Base-by-base conservation (phyloP, 2,797 vertebrate genomes). In the Amblyopsis hoosieri region DNA sequence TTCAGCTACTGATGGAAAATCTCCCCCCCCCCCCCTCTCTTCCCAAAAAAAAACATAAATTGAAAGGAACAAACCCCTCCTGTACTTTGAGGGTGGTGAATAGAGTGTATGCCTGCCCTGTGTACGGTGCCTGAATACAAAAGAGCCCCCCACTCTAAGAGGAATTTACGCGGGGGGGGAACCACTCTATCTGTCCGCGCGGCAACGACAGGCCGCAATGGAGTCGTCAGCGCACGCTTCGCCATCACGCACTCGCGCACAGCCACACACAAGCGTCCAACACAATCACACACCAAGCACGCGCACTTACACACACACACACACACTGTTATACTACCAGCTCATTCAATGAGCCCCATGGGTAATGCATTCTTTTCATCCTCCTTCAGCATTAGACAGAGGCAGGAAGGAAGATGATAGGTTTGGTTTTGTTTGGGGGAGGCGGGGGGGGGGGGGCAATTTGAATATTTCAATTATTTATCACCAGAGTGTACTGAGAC, bases 391-490 rank as follows among this genome's bases (percentile, higher is more conserved):
- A 58, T 55, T 2, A 11, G 72, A 62, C 76, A 64, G 65, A 58
- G 65, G 45, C 69, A 62, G 81, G 65, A 67, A 72, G 80, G 63
- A 76, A 80, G 78, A 77, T 66, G 83, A 81, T 76, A 65, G 82
- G 37, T 61, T 54, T 54, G 52, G 17, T 54, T 54, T 53, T 0
- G n/a, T 55, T 78, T 64, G 56, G 0, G 12, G 12, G 12, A 23
- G 53, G 53, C 12, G 17, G 23, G 23, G 19, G 50, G 7, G 17
- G 50, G 17, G 29, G 53, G 2, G 19, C 84, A 76, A 89, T 90
- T 90, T 90, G 83, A 89, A 90, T 90, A 89, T 89, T 87, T 85
- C 33, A 87, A 90, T 90, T 77, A 90, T 89, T 84, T 85, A 87
- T 86, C 68, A 79, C 45, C 67, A 15, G n/a, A 45, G 66, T 71